phyloP scores from a whole-genome alignment of 2,797 vertebrate species.

The Hephaestus fuliginosus region DNA sequence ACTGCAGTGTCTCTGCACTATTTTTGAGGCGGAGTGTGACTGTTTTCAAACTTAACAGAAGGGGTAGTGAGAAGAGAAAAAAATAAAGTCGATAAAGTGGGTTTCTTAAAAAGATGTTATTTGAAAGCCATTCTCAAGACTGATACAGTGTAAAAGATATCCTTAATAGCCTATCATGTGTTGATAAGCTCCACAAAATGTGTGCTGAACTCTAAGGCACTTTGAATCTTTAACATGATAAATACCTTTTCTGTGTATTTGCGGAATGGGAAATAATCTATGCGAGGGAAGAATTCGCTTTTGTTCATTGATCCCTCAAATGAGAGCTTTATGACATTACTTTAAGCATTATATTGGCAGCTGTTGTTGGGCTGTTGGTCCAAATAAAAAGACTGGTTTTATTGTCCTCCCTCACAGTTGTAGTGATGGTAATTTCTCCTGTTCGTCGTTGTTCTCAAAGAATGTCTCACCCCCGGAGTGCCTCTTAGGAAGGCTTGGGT shows the following conservation, averaged over 20 bases:
- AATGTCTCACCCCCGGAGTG: not conserved
- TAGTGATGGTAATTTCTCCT: not conserved
- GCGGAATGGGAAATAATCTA: constrained; percentile 4
- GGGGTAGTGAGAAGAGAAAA: constrained; percentile 9
- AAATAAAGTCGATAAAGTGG: constrained; percentile 35
- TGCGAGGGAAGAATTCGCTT: not conserved
- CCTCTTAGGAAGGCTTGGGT: not conserved
- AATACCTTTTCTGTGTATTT: constrained; percentile 26
- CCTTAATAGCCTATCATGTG: constrained; percentile 28
- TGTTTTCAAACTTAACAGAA: constrained; percentile 54
- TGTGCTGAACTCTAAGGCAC: constrained; percentile 19
- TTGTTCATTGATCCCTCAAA: constrained; percentile 9
- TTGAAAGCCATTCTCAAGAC: constrained; percentile 37
- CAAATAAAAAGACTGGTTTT: not conserved
- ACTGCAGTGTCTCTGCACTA: constrained; percentile 65
- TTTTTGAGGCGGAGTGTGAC: constrained; percentile 43
- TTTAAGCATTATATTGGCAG: not conserved
- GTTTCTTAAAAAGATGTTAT: constrained; percentile 5
- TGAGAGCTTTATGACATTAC: not conserved
- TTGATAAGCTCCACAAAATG: constrained; percentile 38
- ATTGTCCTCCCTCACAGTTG: not conserved
- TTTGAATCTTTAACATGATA: constrained; percentile 9
- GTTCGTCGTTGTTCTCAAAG: not conserved
- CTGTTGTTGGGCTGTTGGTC: constrained; percentile 13
- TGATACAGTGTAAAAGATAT: constrained; percentile 23